Base-by-base conservation (phyloP, 2,888 invertebrate species). In the Xestia sexstrigata region DNA sequence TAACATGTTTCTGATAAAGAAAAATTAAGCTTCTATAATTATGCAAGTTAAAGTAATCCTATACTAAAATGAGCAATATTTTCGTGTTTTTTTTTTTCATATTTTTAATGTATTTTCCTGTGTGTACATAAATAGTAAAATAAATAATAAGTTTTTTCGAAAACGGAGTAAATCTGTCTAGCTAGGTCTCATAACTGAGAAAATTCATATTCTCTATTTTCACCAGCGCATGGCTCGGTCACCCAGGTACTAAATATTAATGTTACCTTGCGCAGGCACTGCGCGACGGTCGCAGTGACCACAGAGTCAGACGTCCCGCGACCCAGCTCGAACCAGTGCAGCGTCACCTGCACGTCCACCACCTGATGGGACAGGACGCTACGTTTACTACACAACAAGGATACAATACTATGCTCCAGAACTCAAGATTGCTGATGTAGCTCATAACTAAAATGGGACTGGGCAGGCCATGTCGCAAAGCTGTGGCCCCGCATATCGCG, bases 251-350 rank as follows among this genome's bases (percentile, higher is more conserved):
- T 42, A 42, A 42, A 42, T 11, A 42, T 11, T 42, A 42, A 62
- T 5, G 20, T 65, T 91, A 99, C 98, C 96, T 98, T 98, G 89
- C 98, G 97, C 1, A 99, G 96, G 90, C 99, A 98, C 90, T 99
- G 98, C 2, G 98, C 97, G 1, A 98, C 98, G 20, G 98, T 97
- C 0, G 99, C 98, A 77, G 98, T 96, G 68, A 99, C 94, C 90
- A 99, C 97, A 0, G 99, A 98, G 70, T 98, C 98, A 0, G 98
- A 98, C 0, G 99, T 99, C 39, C 98, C 98, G 80, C 97, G 97
- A 0, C 98, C 97, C 20, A 98, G 95, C 90, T 98, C 97, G 71
- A 98, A 96, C 97, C 97, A 98, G 93, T 99, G 98, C 74, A 99
- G 95, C 76, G 97, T 97, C 62, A 98, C 97, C 86, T 98, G 97